Evolutionary conservation across 2,888 invertebrate species (phyloP), one percentile per base, ranked within the genome.

Genomic region (Resseliella maxima): DNA sequence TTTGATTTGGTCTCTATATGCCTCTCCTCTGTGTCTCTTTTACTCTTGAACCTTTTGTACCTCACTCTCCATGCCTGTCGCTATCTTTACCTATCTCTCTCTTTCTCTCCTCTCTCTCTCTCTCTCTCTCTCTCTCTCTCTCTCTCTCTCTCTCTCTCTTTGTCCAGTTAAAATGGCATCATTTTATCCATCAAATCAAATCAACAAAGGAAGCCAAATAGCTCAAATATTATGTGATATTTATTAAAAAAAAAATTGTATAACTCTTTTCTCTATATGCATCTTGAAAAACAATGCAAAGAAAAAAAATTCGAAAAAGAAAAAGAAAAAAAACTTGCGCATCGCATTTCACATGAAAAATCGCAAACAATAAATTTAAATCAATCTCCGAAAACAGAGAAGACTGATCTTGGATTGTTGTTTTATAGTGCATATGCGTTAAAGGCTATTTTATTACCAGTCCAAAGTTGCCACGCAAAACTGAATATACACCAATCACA

Each of bases 191-290:
- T 72, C 72, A 72, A 72, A 72, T 72, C 31, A 35, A 31, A 35
- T 15, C 31, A 31, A 12, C 31, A 27, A 72, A 31, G 35, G 31
- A 15, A 35, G n/a, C 21, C 72, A 15, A 50, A 72, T 72, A 72
- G 72, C 35, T 31, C 72, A 72, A 72, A 72, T 31, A 72, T 72
- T 72, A 72, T 72, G 72, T 31, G 72, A 72, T 35, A 72, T n/a
- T n/a, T n/a, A 72, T 72, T 31, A 72, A 72, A 31, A 72, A 31
- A 72, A 72, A 72, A 72, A 72, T 72, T 72, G 72, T 72, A 72
- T 72, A 72, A 72, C 72, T 72, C 31, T 72, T 35, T 72, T 31
- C 72, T 59, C 35, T 72, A 35, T 12, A 31, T 5, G 10, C 35
- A 59, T n/a, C 31, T 10, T 31, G 15, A 6, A 10, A 31, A 72